Evolutionary conservation across 2,797 vertebrate species (phyloP), one percentile per base, ranked within the genome.

Genomic region (Crenichthys baileyi): DNA sequence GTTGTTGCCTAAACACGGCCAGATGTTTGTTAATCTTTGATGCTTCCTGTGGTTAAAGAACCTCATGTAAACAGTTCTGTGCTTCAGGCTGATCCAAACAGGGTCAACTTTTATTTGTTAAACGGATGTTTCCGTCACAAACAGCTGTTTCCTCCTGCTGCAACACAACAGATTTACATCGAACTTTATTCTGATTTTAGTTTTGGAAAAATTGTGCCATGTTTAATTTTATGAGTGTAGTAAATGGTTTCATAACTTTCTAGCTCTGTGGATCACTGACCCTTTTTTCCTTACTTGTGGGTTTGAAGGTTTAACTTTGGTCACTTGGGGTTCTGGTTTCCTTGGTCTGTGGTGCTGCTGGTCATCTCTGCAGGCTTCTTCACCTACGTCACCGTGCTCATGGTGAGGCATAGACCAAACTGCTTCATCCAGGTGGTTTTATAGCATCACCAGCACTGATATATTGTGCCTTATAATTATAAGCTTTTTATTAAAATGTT

Each of bases 341-440:
- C 96, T 9, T 98, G 97, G 96, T 97, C 97, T 70, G 82, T 96
- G 86, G 80, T 97, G 82, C 81, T 98, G 77, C 91, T 98, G 87
- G 94, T 94, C 72, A 73, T 96, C 70, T 87, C 95, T 24, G 94
- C 92, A 0, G 79, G 89, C 13, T 78, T 97, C 78, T 95, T 97
- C 77, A 80, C 78, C 68, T 98, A 99, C 85, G 51, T 96, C 85
- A 85, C 95, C 0, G 78, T 96, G n/a, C 91, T 99, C 22, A 68
- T 96, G 96, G 97, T 98, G 91, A 97, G 97, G 36, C 58, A 0
- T 29, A 13, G n/a, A 63, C 44, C 36, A 8, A 41, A 63, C 44
- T 1, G 15, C 41, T 31, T 72, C 44, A 36, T 20, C 29, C n/a
- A 61, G n/a, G 13, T 74, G 29, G 41, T 29, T 4, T 78, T 31